Percentiles rank a stretch among this genome's conserved stretches.
Conservation (phyloP, 2,797 vertebrate genomes). For the Crenuchus spilurus region DNA sequence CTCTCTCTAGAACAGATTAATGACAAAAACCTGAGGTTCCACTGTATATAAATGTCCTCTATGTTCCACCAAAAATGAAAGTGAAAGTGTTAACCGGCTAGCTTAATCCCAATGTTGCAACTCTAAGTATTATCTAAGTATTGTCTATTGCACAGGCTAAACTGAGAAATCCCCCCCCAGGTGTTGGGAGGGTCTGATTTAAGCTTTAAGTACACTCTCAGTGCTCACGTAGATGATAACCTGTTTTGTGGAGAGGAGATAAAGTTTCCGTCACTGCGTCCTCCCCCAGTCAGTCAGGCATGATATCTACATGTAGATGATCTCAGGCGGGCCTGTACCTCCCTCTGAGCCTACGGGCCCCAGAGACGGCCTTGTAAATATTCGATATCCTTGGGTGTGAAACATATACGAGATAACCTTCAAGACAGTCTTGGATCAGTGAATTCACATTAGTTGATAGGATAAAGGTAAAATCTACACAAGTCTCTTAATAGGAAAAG, state of each 20-base stretch:
- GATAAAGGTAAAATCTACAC: conserved; percentile 82
- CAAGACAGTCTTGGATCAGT: conserved; percentile 79
- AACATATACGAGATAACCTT: conserved; percentile 82
- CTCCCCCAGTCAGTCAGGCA: conserved; percentile 74
- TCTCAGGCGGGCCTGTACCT: conserved; percentile 74
- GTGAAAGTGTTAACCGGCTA: too few relatives aligned
- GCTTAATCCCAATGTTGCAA: too few relatives aligned
- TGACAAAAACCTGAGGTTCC: too few relatives aligned
- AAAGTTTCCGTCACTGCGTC: conserved; percentile 74
- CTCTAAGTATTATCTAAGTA: too few relatives aligned
- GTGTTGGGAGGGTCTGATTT: conserved; percentile 72
- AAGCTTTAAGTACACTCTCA: conserved; percentile 66
- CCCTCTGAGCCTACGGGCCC: conserved; percentile 69
- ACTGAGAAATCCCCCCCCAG: too few relatives aligned
- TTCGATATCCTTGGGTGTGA: conserved; percentile 77
- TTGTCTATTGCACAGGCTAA: too few relatives aligned
- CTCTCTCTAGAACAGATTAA: too few relatives aligned
- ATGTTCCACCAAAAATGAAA: too few relatives aligned
- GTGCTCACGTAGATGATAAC: conserved; percentile 66
- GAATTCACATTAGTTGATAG: conserved; percentile 79
- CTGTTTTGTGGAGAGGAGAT: conserved; percentile 68
- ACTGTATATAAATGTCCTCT: too few relatives aligned
- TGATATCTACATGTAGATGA: conserved; percentile 77
- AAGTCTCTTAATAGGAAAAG: conserved; percentile 75
- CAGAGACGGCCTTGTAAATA: conserved; percentile 79